phyloP scores from a whole-genome alignment of 2,113 vertebrate genomes.

The Garra rufa region DNA sequence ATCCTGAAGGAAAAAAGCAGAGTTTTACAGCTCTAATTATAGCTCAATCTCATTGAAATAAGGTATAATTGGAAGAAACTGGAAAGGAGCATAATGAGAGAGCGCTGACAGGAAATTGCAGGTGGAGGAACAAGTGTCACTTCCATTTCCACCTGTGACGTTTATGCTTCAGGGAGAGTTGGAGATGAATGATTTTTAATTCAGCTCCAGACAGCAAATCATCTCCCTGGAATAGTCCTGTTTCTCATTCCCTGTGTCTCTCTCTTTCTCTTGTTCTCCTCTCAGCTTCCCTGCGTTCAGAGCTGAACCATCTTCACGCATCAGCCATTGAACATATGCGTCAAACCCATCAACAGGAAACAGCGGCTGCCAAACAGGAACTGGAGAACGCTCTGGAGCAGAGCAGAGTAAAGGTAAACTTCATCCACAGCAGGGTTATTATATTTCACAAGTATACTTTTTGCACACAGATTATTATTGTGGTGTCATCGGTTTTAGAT shows the following conservation, averaged over 20 bases:
- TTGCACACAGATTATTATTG: not conserved
- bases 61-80: constrained; percentile 3
- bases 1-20: not conserved
- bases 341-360: constrained; percentile 91
- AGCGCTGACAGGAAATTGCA: constrained; percentile 10
- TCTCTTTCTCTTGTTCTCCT: constrained; percentile 54
- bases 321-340: constrained; percentile 92
- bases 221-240: constrained; percentile 10
- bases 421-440: not conserved
- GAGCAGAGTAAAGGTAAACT: constrained; percentile 79
- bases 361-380: constrained; percentile 84
- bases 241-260: constrained; percentile 27
- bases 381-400: constrained; percentile 89
- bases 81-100: constrained; percentile 2
- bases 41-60: constrained; percentile 26
- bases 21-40: constrained; percentile 21
- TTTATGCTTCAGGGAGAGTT: constrained; percentile 1
- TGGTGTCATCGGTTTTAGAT: not conserved
- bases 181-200: constrained; percentile 50
- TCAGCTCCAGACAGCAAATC: constrained; percentile 12
- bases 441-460: not conserved
- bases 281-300: constrained; percentile 91
- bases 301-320: constrained; percentile 95
- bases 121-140: constrained; percentile 35
- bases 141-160: constrained; percentile 22